Conservation (phyloP, 2,888 invertebrate genomes). For the Noctua janthina region DNA sequence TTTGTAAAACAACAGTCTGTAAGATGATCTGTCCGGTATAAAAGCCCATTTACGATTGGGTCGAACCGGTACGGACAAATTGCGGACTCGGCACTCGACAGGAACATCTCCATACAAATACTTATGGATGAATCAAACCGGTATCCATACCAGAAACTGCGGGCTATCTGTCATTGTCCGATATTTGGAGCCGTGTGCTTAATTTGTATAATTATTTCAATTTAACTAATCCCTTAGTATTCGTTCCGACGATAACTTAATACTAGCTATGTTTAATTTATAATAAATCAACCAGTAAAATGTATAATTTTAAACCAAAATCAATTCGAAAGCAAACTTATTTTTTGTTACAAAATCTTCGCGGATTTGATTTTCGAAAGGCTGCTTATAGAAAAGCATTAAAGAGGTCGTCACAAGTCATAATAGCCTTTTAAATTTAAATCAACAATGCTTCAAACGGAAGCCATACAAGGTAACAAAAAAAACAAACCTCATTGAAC, state of each 20-base stretch:
- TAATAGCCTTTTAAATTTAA: background rate
- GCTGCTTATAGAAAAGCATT: background rate
- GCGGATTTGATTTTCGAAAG: background rate
- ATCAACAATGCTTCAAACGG: background rate
- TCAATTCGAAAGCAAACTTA: background rate
- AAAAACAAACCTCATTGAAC: slow-evolving; percentile 18
- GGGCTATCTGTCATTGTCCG: background rate
- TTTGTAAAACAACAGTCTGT: background rate
- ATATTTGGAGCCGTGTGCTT: background rate
- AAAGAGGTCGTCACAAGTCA: background rate
- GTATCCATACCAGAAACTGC: background rate
- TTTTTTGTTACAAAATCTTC: background rate
- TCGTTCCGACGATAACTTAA: background rate
- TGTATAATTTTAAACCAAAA: background rate
- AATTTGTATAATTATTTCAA: background rate
- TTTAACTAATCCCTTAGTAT: background rate
- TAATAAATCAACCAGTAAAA: background rate
- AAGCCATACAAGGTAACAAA: slow-evolving; percentile 20
- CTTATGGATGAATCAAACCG: background rate
- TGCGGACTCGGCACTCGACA: background rate
- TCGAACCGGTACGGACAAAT: background rate
- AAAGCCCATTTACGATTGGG: background rate
- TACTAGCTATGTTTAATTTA: background rate
- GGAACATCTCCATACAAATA: background rate
- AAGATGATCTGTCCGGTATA: background rate